Conservation (phyloP, 1,140 invertebrate species). For the Cheumatopsyche charites region DNA sequence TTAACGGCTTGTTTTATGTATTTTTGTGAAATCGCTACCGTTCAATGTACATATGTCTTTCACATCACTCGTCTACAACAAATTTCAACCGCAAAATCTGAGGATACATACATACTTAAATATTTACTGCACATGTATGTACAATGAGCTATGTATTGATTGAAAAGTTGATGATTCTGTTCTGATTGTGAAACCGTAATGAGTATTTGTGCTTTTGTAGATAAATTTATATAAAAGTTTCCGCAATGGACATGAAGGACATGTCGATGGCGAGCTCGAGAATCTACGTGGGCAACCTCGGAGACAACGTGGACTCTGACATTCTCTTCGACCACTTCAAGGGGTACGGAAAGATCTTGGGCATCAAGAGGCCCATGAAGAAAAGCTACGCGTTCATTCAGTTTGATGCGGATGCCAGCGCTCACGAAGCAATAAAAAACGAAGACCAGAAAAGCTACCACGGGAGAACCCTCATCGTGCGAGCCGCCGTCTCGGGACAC, state of each 20-base stretch:
- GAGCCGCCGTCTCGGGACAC: constrained; percentile 25
- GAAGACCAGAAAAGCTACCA: constrained; percentile 32
- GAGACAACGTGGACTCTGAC: constrained; percentile 62
- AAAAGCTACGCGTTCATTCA: constrained; percentile 41
- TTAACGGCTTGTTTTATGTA: too few relatives aligned
- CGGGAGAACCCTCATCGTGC: constrained; percentile 22
- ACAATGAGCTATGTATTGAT: too few relatives aligned
- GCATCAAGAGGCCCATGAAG: constrained; percentile 52
- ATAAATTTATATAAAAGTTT: too few relatives aligned
- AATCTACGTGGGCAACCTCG: constrained; percentile 70
- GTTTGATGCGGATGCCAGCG: constrained; percentile 32
- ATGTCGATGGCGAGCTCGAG: constrained; percentile 65
- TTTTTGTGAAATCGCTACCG: too few relatives aligned
- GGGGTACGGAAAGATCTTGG: constrained; percentile 68
- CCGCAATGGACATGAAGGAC: constrained; percentile 58
- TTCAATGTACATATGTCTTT: too few relatives aligned
- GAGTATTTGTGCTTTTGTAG: too few relatives aligned
- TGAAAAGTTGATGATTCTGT: too few relatives aligned
- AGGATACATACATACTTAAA: too few relatives aligned
- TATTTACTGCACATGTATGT: too few relatives aligned
- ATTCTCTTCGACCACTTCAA: constrained; percentile 69
- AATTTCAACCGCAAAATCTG: too few relatives aligned
- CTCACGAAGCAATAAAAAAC: constrained; percentile 41
- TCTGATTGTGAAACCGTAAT: too few relatives aligned
- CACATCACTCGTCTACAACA: too few relatives aligned